Conservation (phyloP, 37 sponge, comb jelly and placozoan genomes). For the Hexactinellida sp. region DNA sequence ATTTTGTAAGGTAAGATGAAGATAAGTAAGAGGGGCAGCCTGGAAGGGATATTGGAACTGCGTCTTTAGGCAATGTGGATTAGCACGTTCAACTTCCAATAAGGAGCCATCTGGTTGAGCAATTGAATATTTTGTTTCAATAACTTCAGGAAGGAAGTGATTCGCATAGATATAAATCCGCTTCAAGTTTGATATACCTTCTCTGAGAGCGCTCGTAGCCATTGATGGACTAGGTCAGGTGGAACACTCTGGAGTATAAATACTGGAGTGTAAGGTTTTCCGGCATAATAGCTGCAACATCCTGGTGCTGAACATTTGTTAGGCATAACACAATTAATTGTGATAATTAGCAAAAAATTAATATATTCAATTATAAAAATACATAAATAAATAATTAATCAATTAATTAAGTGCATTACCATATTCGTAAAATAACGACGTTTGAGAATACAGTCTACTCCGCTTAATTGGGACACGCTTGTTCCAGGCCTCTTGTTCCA, state of each 20-base stretch:
- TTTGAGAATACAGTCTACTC: too few species aligned
- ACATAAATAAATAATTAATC: too few species aligned
- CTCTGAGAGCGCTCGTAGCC: not conserved
- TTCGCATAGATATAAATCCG: not conserved
- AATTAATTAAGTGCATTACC: too few species aligned
- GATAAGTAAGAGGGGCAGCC: not conserved
- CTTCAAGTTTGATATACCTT: not conserved
- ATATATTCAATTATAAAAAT: too few species aligned
- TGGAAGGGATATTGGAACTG: not conserved
- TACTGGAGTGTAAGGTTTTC: not conserved
- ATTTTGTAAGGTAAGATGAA: not conserved
- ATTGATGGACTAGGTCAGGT: not conserved
- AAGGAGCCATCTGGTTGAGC: not conserved
- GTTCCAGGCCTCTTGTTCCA: too few species aligned
- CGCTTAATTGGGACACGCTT: too few species aligned
- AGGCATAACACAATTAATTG: not conserved
- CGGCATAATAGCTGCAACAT: not conserved
- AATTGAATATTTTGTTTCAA: not conserved
- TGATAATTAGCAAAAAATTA: too few species aligned
- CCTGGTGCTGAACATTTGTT: not conserved
- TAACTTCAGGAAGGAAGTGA: not conserved
- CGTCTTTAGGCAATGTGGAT: not conserved
- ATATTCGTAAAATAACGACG: too few species aligned
- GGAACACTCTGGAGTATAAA: not conserved
- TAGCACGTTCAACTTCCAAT: not conserved